Evolutionary conservation across 2,888 invertebrate species (phyloP), one percentile per base, ranked within the genome.

Genomic region (Proisotoma minuta): DNA sequence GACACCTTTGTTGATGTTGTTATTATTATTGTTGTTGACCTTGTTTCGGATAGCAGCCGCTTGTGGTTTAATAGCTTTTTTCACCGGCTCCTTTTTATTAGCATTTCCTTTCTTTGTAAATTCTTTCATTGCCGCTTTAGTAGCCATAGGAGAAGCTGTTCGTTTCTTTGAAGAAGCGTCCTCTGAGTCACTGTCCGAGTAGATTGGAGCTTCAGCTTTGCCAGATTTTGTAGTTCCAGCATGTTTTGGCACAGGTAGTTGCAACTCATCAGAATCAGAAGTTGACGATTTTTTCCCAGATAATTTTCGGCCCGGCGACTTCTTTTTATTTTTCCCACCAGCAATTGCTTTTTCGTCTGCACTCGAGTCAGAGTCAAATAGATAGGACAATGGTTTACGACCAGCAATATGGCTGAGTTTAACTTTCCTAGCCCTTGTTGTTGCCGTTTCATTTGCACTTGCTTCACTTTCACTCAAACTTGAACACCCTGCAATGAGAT

Each of bases 121-220:
- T 47, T 63, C 68, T 54, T 72, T 68, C 10, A 63, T 57, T 26
- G 65, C 66, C 15, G 64, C 62, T 47, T 56, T 63, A 29, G 52
- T 60, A 28, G 54, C 50, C 10, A 63, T 53, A 23, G 59, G 27
- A 15, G 53, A 43, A 49, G 23, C 28, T 18, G 26, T 20, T 20
- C 34, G 47, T 47, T 43, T 40, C 18, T 23, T 50, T 10, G 27
- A 20, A 58, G 58, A 58, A 18, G 18, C 43, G n/a, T 58, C 58
- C 26, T 85, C 86, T 0, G 86, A 83, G 74, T 88, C 88, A 71
- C 88, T 88, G 73, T 91, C 90, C 0, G 91, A 91, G 78, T 91
- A 92, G 73, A 91, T 73, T 4, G 69, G 69, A 22, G 59, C 54
- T 18, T 56, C 59, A 24, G 62, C 60, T 26, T 63, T 54, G 22